Evolutionary conservation across 2,888 invertebrate species (phyloP), one percentile per base, ranked within the genome.

Genomic region (Stenichneumon culpator): DNA sequence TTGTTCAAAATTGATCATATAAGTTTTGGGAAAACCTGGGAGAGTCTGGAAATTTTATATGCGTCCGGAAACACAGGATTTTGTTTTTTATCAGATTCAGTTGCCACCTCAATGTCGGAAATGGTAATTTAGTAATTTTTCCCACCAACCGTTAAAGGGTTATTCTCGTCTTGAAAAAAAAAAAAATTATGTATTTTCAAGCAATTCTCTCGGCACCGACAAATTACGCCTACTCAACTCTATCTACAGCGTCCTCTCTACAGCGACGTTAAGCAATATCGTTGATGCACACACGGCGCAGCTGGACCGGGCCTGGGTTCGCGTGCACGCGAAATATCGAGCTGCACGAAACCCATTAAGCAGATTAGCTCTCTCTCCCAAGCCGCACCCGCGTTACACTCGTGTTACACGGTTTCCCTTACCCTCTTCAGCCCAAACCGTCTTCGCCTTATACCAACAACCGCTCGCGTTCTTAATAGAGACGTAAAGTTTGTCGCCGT

Each of bases 321-420:
- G 25, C 63, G 74, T 65, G 70, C 50, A 86, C 84, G 84, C 68
- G 86, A 85, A 87, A 88, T 88, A 88, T 87, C 84, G 88, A 88
- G 82, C 87, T 86, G 88, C 90, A 89, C 90, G 90, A 89, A 89
- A 90, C 88, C 88, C 91, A 92, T 92, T 92, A 91, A 89, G 89
- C 88, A 89, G 89, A 91, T 92, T 91, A 91, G 90, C 86, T 79
- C 60, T 70, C 79, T 74, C 32, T 54, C 28, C 57, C 47, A 36
- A 77, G 77, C 65, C 82, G 88, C 89, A 88, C 80, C 87, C 88
- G 88, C 87, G 89, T 90, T 92, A 90, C 90, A 88, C 90, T 67
- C 70, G 50, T 19, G 36, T 63, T 65, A 75, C 75, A 77, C 77
- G 50, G n/a, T 47, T 39, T 2, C 19, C 22, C 52, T 14, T 36